These are phyloP conservation scores for Parauchenoglanis ngamensis DNA, from an alignment of 2,797 vertebrate genomes.

Conservation along the genomic window DNA sequence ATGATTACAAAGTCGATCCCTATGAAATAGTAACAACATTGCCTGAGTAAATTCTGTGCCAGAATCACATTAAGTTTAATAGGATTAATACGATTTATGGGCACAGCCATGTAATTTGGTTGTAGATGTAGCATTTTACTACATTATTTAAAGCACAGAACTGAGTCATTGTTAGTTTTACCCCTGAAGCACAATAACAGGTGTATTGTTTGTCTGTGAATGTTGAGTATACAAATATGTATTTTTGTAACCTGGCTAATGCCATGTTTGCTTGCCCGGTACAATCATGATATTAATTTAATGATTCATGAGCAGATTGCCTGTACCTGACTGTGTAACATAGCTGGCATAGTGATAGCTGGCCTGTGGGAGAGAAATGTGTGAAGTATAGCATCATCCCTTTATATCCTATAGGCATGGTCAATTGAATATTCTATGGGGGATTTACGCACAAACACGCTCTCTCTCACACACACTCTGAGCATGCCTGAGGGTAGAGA, in stretches of 20 bases:
- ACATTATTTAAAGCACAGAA: not conserved
- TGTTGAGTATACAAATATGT: not conserved
- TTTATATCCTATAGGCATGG: not conserved
- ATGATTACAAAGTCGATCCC: not conserved
- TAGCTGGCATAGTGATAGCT: not conserved
- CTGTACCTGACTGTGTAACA: not conserved
- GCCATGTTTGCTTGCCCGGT: not conserved
- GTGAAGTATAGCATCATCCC: not conserved
- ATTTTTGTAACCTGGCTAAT: not conserved
- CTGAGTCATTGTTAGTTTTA: not conserved
- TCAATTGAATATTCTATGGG: not conserved
- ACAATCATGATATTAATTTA: not conserved
- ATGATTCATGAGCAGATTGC: not conserved
- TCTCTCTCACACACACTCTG: too few species aligned
- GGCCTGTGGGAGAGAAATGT: conserved; percentile 4
- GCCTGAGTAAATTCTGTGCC: not conserved
- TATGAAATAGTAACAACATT: not conserved
- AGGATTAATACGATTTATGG: not conserved
- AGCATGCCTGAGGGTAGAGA: not conserved
- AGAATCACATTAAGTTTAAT: not conserved
- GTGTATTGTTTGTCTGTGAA: not conserved
- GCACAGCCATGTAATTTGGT: not conserved
- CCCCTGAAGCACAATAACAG: not conserved
- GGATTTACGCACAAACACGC: not conserved
- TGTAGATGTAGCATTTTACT: not conserved